Percentiles rank a stretch among this genome's conserved stretches.
These are phyloP conservation scores for Drosophila ustulata DNA, from an alignment of 2,888 invertebrate genomes.

Conservation along the genomic window DNA sequence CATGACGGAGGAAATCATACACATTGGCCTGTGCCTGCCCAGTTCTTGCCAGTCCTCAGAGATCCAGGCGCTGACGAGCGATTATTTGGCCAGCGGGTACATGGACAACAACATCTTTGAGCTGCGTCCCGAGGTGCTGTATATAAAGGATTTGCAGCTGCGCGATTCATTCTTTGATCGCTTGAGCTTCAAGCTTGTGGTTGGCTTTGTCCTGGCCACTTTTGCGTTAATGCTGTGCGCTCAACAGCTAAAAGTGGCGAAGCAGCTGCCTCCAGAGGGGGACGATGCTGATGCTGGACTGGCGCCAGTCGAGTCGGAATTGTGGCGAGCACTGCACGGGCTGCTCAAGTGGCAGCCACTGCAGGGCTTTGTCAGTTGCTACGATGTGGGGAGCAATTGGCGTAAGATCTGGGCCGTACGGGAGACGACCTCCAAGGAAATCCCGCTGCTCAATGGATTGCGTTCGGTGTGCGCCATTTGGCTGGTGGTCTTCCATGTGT, in stretches of 20 bases:
- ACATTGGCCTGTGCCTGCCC: slow-evolving; percentile 86
- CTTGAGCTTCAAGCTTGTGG: slow-evolving; percentile 77
- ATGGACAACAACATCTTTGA: slow-evolving; percentile 83
- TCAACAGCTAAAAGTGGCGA: slow-evolving; percentile 56
- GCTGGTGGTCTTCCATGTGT: slow-evolving; percentile 84
- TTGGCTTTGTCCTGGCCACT: slow-evolving; percentile 69
- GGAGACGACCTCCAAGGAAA: slow-evolving; percentile 72
- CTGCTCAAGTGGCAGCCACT: slow-evolving; percentile 61
- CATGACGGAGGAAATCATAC: slow-evolving; percentile 85
- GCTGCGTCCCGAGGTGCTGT: slow-evolving; percentile 82
- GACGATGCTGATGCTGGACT: slow-evolving; percentile 35
- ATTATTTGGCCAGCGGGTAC: slow-evolving; percentile 77
- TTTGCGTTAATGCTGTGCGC: slow-evolving; percentile 74
- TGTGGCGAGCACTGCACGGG: slow-evolving; percentile 57
- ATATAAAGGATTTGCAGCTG: slow-evolving; percentile 83
- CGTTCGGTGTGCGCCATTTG: slow-evolving; percentile 83
- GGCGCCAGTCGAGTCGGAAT: slow-evolving; percentile 68
- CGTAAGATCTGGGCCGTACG: slow-evolving; percentile 67
- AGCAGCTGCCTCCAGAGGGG: slow-evolving; percentile 42
- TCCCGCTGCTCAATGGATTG: slow-evolving; percentile 84
- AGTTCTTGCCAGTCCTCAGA: slow-evolving; percentile 85
- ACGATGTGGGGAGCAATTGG: slow-evolving; percentile 80
- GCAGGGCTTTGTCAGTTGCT: slow-evolving; percentile 82
- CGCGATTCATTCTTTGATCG: slow-evolving; percentile 79
- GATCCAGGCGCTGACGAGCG: slow-evolving; percentile 82